Base-by-base conservation (phyloP, 2,888 invertebrate species). In the Magallana nippona region DNA sequence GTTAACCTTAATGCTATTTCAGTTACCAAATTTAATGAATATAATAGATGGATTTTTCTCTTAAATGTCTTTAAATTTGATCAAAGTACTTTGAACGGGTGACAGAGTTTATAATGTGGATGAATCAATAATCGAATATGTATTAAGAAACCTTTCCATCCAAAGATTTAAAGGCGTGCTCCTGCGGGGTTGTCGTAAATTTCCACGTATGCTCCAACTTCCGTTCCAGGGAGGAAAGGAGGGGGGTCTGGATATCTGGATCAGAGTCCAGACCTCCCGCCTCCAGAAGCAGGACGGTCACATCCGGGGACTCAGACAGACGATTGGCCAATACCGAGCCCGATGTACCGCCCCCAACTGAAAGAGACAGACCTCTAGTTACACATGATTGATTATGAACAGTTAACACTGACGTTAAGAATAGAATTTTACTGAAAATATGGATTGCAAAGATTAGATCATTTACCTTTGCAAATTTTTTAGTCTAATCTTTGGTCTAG, bases 281-380 rank as follows among this genome's bases (percentile, higher is more conserved):
- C 55, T 86, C 85, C 55, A 86, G 44, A 11, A 86, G 80, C 19
- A 86, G 78, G 13, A 86, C 85, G 10, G 79, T 83, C 5, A 82
- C 77, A 78, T 82, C 22, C 1, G 80, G 57, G 62, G 83, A 81
- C 57, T 86, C 85, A 17, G 85, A 80, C 27, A 86, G 80, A n/a
- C 85, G 82, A 55, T 82, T 86, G 11, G 85, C 85, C 55, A 86
- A 63, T 27, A 86, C 84, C 27, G 85, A 86, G 62, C 85, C 85
- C 17, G 85, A 77, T 5, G 83, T 86, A 44, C 85, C 85, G 10
- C 82, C 85, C 17, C 85, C 85, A 82, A 86, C 85, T 86, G 15
- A 56, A 78, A 82, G 10, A 62, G n/a, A 62, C 22, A 62, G n/a
- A 60, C 44, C 44, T 8, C 44, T 44, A 44, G 44, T 44, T 44